A percentile compares a stretch with the other conserved stretches of the same genome.
Evolutionary conservation across 1,140 invertebrate species (phyloP).

Genomic region (Zelostemma sp.): DNA sequence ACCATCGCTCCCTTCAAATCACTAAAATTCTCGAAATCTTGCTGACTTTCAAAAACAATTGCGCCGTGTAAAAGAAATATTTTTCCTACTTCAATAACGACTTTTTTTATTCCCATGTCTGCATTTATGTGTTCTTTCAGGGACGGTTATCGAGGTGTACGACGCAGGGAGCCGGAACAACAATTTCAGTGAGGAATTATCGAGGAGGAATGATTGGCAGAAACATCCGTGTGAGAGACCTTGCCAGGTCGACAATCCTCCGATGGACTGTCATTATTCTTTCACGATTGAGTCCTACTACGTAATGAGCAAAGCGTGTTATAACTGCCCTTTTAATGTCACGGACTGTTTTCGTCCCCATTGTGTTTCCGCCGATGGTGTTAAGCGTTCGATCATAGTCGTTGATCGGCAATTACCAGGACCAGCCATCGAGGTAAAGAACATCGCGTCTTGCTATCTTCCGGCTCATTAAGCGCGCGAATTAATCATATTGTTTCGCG

Average conservation of each 20-base stretch:
- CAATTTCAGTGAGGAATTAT: neutral
- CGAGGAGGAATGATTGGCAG: slow-evolving; percentile 9
- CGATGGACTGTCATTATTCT: slow-evolving; percentile 78
- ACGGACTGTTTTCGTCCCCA: slow-evolving; percentile 83
- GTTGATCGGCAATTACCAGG: slow-evolving; percentile 91
- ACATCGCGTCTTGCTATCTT: neutral
- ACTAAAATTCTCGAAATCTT: slow-evolving; percentile 11
- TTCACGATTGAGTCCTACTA: slow-evolving; percentile 84
- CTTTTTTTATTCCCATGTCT: too few species aligned
- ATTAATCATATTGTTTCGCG: neutral
- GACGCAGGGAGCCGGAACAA: neutral
- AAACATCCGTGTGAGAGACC: slow-evolving; percentile 69
- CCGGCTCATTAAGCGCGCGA: too few species aligned
- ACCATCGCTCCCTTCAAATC: slow-evolving; percentile 22
- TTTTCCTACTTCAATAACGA: too few species aligned
- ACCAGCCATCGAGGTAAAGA: slow-evolving; percentile 82
- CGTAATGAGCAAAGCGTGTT: slow-evolving; percentile 90
- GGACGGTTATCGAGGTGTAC: slow-evolving; percentile 23
- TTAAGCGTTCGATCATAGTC: slow-evolving; percentile 78
- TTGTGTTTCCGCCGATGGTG: slow-evolving; percentile 87
- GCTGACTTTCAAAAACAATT: slow-evolving; percentile 24
- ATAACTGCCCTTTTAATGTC: slow-evolving; percentile 81
- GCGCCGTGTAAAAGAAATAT: slow-evolving; percentile 12
- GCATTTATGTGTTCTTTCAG: slow-evolving; percentile 17
- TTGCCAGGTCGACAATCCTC: slow-evolving; percentile 70